Conservation (phyloP, 2,888 invertebrate genomes). For the Kryphioiulus occultus region DNA sequence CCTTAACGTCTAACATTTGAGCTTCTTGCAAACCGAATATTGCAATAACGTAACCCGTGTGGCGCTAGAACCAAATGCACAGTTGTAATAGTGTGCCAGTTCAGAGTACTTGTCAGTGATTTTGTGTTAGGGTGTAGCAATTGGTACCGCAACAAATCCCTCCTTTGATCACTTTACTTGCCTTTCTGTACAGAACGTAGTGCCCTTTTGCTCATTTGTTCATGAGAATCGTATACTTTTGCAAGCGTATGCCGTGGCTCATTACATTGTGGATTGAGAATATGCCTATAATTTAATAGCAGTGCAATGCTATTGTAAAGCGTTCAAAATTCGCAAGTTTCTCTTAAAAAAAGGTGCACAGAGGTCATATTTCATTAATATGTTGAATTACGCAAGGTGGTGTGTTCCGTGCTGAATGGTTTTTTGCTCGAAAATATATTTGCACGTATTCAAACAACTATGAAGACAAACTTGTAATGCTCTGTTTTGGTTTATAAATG, state of each 20-base stretch:
- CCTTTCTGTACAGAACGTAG: slow-evolving; percentile 22
- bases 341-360: neutral
- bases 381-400: too few species aligned
- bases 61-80: neutral
- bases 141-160: neutral
- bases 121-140: neutral
- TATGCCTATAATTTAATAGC: neutral
- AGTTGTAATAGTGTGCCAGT: neutral
- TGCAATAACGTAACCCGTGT: slow-evolving; percentile 22
- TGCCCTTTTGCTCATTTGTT: slow-evolving; percentile 28
- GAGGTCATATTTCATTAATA: neutral
- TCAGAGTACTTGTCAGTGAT: neutral
- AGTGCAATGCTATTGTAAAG: neutral
- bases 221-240: neutral
- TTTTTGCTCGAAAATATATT: too few species aligned
- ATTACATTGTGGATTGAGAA: neutral
- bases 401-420: too few species aligned
- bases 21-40: neutral
- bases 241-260: neutral
- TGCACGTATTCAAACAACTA: too few species aligned
- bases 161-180: neutral
- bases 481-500: too few species aligned
- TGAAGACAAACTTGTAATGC: too few species aligned
- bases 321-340: neutral
- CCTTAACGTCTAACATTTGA: neutral